These are phyloP conservation scores for Alethe castanea DNA, from an alignment of 2,113 vertebrate genomes.

Conservation along the genomic window DNA sequence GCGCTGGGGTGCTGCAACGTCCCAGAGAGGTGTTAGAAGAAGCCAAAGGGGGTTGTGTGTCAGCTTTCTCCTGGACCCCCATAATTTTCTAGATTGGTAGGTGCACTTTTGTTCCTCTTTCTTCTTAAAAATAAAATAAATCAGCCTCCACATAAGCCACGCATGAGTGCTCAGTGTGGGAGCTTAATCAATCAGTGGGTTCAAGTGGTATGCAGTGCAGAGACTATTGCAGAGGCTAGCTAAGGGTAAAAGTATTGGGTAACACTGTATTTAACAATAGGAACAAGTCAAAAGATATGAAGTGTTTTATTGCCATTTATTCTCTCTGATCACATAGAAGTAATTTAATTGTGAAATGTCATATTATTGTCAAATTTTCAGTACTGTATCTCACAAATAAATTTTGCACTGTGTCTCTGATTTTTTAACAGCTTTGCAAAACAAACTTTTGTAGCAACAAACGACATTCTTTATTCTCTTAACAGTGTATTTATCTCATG, in stretches of 20 bases:
- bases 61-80: neutral
- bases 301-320: neutral
- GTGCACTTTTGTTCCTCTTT: neutral
- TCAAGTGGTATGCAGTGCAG: neutral
- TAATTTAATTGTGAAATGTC: neutral
- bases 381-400: neutral
- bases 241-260: neutral
- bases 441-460: neutral
- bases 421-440: neutral
- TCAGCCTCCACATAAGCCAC: neutral
- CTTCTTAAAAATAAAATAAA: neutral
- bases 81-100: neutral
- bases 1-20: accelerated
- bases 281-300: neutral
- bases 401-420: neutral
- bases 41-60: neutral
- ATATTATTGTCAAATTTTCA: neutral
- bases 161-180: neutral
- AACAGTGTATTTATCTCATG: neutral
- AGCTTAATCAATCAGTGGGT: neutral
- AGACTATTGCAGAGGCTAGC: neutral
- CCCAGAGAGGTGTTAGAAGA: neutral
- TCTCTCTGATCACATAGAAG: neutral
- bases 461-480: neutral
- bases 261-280: neutral